Percentiles rank a stretch among this genome's conserved stretches.
phyloP scores from a whole-genome alignment of 1,140 invertebrate genomes.

The Frieseomelitta varia region DNA sequence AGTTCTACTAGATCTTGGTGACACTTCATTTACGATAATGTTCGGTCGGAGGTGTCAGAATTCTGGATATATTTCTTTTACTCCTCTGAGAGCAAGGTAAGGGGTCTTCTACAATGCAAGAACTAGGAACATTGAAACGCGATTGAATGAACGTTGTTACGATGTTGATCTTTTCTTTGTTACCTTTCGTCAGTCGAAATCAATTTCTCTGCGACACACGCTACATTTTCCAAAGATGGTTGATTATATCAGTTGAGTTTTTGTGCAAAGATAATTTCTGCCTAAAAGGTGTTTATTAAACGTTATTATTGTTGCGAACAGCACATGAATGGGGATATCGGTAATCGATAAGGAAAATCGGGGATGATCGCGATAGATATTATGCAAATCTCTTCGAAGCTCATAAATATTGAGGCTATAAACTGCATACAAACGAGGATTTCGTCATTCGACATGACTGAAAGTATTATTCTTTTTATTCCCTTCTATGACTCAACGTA shows the following conservation, averaged over 20 bases:
- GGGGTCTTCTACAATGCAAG: conserved; percentile 64
- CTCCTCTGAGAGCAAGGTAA: neutral
- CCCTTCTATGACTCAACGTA: neutral
- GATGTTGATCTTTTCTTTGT: neutral
- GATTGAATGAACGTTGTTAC: conserved; percentile 62
- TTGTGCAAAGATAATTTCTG: conserved; percentile 40
- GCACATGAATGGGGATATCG: conserved; percentile 17
- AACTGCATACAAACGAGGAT: neutral
- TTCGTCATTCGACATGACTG: neutral
- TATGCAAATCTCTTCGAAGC: conserved; percentile 4
- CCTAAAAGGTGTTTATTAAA: conserved; percentile 60
- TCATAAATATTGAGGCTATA: conserved; percentile 46
- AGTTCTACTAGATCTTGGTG: conserved; percentile 13
- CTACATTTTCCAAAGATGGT: neutral
- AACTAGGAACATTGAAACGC: conserved; percentile 61
- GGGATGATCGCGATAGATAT: conserved; percentile 3
- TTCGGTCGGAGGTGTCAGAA: conserved; percentile 33
- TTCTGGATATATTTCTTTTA: conserved; percentile 37
- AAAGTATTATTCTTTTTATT: neutral
- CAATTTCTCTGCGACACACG: neutral
- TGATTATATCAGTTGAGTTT: conserved; percentile 23
- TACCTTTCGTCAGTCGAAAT: neutral
- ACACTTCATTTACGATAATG: conserved; percentile 56
- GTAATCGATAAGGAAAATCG: conserved; percentile 35
- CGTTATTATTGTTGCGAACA: conserved; percentile 68